phyloP scores from a whole-genome alignment of 2,113 vertebrate species.

The Sarotherodon lohbergeri region DNA sequence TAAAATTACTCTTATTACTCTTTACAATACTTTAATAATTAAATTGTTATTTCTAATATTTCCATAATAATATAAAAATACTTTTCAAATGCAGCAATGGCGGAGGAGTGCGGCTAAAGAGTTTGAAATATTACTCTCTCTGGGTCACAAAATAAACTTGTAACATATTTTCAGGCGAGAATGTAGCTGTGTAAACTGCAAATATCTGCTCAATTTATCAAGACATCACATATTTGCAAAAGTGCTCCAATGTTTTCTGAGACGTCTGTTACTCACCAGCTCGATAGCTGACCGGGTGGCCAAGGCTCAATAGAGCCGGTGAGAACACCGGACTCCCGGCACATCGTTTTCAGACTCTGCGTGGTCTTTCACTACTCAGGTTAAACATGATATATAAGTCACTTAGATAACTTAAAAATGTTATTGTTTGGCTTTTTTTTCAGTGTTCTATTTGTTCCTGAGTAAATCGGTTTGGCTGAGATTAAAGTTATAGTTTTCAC shows the following conservation, averaged over 20 bases:
- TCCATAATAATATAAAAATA: not conserved
- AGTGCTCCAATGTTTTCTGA: not conserved
- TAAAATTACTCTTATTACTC: not conserved
- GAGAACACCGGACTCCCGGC: not conserved
- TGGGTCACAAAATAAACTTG: not conserved
- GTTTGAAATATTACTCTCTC: not conserved
- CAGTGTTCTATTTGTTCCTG: not conserved
- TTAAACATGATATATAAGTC: not conserved
- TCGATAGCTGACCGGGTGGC: not conserved
- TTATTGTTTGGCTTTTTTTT: not conserved
- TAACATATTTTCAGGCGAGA: not conserved
- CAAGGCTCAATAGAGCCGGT: not conserved
- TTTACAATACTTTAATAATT: not conserved
- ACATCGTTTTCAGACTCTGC: not conserved
- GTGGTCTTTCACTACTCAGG: not conserved
- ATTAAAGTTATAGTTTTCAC: not conserved
- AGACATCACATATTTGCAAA: not conserved
- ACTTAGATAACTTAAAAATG: not conserved
- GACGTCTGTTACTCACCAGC: not conserved
- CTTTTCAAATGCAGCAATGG: not conserved
- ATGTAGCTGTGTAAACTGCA: not conserved
- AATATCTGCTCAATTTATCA: not conserved
- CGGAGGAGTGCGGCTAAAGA: fast-evolving
- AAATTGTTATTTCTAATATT: not conserved
- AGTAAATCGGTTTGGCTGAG: not conserved